A percentile compares a stretch with the other conserved stretches of the same genome.
Conservation (phyloP, 2,888 invertebrate genomes). For the Ernsta delagoae region DNA sequence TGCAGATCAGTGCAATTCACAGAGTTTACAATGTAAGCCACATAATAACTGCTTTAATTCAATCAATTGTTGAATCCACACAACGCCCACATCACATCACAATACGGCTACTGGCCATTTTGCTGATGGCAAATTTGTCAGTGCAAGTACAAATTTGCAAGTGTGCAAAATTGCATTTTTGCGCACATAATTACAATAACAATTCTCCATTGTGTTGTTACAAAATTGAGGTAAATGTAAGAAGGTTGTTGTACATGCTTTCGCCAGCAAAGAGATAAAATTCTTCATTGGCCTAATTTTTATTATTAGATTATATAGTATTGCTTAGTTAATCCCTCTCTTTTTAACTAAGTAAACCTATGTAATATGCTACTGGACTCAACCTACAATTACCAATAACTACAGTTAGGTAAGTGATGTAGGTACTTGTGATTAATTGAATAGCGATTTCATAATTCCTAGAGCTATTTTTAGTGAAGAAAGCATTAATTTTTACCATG, state of each 20-base stretch:
- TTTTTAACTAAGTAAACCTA: too few species aligned
- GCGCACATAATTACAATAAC: neutral
- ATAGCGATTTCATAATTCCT: too few species aligned
- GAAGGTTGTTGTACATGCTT: neutral
- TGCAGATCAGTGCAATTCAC: constrained; percentile 34
- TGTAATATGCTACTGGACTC: too few species aligned
- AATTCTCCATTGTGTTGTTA: constrained; percentile 1
- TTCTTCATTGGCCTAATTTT: neutral
- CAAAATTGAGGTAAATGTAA: neutral
- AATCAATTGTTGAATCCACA: constrained; percentile 9
- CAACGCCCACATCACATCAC: constrained; percentile 25
- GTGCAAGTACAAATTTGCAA: constrained; percentile 30
- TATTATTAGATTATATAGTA: too few species aligned
- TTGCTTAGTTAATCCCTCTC: too few species aligned
- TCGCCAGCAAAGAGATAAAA: neutral
- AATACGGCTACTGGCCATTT: constrained; percentile 39
- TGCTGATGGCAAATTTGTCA: constrained; percentile 30
- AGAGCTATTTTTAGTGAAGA: too few species aligned
- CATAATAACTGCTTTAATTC: constrained; percentile 27
- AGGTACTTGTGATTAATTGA: too few species aligned
- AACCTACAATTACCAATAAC: too few species aligned
- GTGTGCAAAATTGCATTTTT: constrained; percentile 38
- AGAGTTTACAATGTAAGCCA: constrained; percentile 32
- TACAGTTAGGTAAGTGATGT: too few species aligned
- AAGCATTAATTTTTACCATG: too few species aligned